Conservation (phyloP, 2,888 invertebrate species). For the Athalia rosae region DNA sequence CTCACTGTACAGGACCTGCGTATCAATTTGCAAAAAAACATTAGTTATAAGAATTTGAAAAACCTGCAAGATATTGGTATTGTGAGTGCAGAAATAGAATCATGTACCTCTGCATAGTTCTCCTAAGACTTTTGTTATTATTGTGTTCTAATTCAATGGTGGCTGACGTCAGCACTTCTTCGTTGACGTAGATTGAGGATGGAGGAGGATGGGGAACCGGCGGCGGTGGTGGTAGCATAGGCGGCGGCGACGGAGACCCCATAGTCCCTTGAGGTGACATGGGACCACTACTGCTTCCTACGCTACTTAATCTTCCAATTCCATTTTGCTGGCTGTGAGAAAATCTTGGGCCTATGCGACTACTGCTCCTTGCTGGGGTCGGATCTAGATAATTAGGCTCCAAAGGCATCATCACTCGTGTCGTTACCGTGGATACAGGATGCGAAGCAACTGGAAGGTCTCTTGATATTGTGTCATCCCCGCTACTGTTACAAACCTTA, state of each 20-base stretch:
- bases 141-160: constrained; percentile 73
- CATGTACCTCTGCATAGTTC: constrained; percentile 67
- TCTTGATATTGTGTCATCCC: constrained; percentile 69
- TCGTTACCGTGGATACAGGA: constrained; percentile 71
- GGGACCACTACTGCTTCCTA: constrained; percentile 72
- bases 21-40: neutral
- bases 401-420: constrained; percentile 70
- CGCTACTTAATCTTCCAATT: constrained; percentile 68
- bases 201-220: constrained; percentile 69
- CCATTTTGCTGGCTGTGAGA: constrained; percentile 68
- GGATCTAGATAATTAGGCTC: constrained; percentile 76
- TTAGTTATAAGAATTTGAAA: neutral
- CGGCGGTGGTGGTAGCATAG: constrained; percentile 64
- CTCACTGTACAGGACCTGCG: constrained; percentile 64
- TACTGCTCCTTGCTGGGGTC: constrained; percentile 66
- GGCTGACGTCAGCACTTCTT: constrained; percentile 65
- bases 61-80: neutral
- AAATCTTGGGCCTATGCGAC: constrained; percentile 61
- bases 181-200: constrained; percentile 70
- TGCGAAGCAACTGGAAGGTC: constrained; percentile 68
- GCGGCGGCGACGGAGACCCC: constrained; percentile 71
- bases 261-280: constrained; percentile 72
- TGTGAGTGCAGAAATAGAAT: neutral
- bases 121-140: constrained; percentile 74
- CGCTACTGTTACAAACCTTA: constrained; percentile 68